Base-by-base conservation (phyloP, 2,113 vertebrate genomes). In the Nothoprocta perdicaria region DNA sequence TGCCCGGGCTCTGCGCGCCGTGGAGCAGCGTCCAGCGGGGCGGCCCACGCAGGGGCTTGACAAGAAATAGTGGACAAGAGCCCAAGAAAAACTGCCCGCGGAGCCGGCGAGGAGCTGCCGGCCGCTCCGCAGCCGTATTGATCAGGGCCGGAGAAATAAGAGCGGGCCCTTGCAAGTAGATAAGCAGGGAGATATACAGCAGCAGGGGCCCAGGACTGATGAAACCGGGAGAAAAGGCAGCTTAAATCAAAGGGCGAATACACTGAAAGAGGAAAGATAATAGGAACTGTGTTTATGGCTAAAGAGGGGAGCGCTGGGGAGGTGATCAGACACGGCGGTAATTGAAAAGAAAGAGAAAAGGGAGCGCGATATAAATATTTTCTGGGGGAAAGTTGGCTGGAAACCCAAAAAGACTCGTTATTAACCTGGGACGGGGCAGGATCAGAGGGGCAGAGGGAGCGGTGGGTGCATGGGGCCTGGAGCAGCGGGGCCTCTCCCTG, bases 61-160 rank as follows among this genome's bases (percentile, higher is more conserved):
- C 97, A 97, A 98, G 97, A 98, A 98, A 98, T 97, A 96, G 95
- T 91, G 95, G 95, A 93, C 95, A 90, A 23, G 92, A 95, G 96
- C 94, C 88, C 80, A 58, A 88, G 96, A 96, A 96, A 97, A 95
- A 97, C 95, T 92, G 91, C 78, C 50, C 83, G 93, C 90, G 74
- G 89, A 46, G 41, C 73, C 4, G 60, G 92, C 58, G 52, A 88
- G 75, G 79, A 94, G 89, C 96, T 96, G 95, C 96, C 94, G 89
- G 80, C 41, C 1, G n/a, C 91, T 84, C 81, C n/a, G 94, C 71
- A 75, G 93, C n/a, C 2, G 62, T 91, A 98, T 97, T 94, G 96
- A 98, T 97, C 95, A 46, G 53, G 83, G 63, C 74, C 1, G 0
- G 80, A 92, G 92, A 95, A 95, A 95, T 96, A 92, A 68, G 94